Percentiles rank a stretch among this genome's conserved stretches.
Evolutionary conservation across 2,888 invertebrate genomes (phyloP).

Genomic region (Horisme vitalbata): DNA sequence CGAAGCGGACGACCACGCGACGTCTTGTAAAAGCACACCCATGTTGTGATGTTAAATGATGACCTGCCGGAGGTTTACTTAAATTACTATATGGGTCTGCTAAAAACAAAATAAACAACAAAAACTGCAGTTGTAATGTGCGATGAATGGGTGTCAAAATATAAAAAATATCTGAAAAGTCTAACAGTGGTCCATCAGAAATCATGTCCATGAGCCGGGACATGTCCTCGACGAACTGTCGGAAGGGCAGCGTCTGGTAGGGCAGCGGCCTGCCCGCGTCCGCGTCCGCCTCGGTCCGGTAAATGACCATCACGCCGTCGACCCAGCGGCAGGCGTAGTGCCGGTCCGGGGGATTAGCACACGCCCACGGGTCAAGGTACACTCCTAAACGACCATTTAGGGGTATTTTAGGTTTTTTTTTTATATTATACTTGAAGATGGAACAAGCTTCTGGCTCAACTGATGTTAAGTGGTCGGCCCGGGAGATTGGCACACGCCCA

Average conservation of each 20-base stretch:
- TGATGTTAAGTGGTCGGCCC: no score
- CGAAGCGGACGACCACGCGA: no score
- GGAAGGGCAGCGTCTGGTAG: slow-evolving; percentile 87
- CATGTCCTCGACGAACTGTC: slow-evolving; percentile 92
- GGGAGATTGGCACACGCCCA: slow-evolving; percentile 90
- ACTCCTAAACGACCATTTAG: slow-evolving; percentile 62
- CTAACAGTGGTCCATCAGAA: slow-evolving; percentile 96
- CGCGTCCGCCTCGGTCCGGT: slow-evolving; percentile 80
- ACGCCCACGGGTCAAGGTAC: slow-evolving; percentile 91
- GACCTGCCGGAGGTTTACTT: no score
- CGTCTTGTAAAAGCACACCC: no score
- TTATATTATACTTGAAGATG: no score
- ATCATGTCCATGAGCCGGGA: slow-evolving; percentile 93
- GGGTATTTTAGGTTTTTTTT: no score
- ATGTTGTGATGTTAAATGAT: no score
- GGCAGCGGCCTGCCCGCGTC: slow-evolving; percentile 82
- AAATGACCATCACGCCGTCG: slow-evolving; percentile 90
- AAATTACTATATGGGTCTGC: no score
- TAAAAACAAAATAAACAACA: no score
- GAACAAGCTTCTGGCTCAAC: no score
- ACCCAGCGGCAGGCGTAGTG: slow-evolving; percentile 87
- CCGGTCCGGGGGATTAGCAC: slow-evolving; percentile 86
- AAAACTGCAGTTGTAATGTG: no score
- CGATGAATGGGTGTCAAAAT: no score
- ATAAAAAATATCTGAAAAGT: not conserved